Conservation (phyloP, 1,140 invertebrate species). For the Drosophila paulistorum region DNA sequence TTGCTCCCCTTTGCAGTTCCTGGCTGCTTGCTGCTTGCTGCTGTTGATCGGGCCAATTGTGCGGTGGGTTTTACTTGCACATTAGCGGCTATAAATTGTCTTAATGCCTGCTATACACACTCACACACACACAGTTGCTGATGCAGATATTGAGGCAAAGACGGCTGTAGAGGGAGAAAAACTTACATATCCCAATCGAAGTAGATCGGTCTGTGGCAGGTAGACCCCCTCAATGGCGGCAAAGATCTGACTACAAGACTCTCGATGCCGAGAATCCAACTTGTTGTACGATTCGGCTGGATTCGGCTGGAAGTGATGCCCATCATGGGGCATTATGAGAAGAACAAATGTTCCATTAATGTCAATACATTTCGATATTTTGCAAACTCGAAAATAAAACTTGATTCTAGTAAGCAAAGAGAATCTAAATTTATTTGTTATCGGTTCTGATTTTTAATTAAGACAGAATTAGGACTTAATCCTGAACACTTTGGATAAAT, state of each 20-base stretch:
- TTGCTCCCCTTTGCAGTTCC: slow-evolving; percentile 9
- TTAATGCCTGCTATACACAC: slow-evolving; percentile 65
- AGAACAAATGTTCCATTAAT: too few species aligned
- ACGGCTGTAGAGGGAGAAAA: background rate
- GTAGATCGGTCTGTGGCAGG: slow-evolving; percentile 31
- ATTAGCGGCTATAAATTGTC: slow-evolving; percentile 82
- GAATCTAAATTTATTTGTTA: too few species aligned
- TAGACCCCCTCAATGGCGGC: slow-evolving; percentile 78
- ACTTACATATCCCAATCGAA: slow-evolving; percentile 14
- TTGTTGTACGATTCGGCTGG: slow-evolving; percentile 44
- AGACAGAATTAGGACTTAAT: too few species aligned
- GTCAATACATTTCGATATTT: too few species aligned
- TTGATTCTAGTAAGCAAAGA: too few species aligned
- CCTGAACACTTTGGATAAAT: too few species aligned
- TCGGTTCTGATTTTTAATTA: too few species aligned
- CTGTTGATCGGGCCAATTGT: slow-evolving; percentile 62
- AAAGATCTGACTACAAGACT: slow-evolving; percentile 73
- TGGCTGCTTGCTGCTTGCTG: background rate
- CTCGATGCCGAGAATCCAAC: slow-evolving; percentile 45
- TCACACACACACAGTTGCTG: slow-evolving; percentile 38
- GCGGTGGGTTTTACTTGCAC: slow-evolving; percentile 77
- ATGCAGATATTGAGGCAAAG: slow-evolving; percentile 15
- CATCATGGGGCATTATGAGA: too few species aligned
- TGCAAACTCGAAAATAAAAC: too few species aligned
- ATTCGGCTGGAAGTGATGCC: background rate